phyloP scores from a whole-genome alignment of 1,140 invertebrate genomes.

The Drosophila kurseongensis region DNA sequence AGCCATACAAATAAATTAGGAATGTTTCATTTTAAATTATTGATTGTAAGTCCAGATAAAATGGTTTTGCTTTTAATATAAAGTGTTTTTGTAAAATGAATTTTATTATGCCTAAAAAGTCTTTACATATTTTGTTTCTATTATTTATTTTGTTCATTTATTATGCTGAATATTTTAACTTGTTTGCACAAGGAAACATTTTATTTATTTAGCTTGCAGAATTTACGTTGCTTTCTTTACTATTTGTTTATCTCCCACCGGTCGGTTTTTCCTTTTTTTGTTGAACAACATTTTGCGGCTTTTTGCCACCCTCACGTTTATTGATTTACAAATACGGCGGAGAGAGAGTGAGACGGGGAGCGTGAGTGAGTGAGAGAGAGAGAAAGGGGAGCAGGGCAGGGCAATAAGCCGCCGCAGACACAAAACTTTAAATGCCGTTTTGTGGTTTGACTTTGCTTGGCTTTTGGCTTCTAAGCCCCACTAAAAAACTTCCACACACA shows the following conservation, averaged over 20 bases:
- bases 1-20: not conserved
- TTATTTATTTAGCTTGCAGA: not conserved
- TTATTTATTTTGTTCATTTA: too few relatives aligned
- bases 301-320: slow-evolving; percentile 80
- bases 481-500: slow-evolving; percentile 14
- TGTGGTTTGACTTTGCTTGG: slow-evolving; percentile 68
- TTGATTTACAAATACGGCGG: slow-evolving; percentile 80
- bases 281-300: slow-evolving; percentile 71
- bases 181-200: not conserved
- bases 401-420: slow-evolving; percentile 70
- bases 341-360: slow-evolving; percentile 28
- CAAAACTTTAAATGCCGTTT: slow-evolving; percentile 76
- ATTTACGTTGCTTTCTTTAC: not conserved
- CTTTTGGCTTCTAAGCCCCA: slow-evolving; percentile 17
- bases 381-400: slow-evolving; percentile 44
- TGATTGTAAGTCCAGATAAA: not conserved
- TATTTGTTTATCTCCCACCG: slow-evolving; percentile 17
- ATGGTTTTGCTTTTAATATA: too few relatives aligned
- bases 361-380: slow-evolving; percentile 13
- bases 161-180: not conserved
- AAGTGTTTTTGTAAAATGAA: too few relatives aligned
- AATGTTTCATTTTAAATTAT: not conserved
- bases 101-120: too few relatives aligned
- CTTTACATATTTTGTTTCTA: not conserved
- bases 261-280: slow-evolving; percentile 25